Evolutionary conservation across 2,888 invertebrate species (phyloP), one percentile per base, ranked within the genome.

Genomic region (Abrostola tripartita): DNA sequence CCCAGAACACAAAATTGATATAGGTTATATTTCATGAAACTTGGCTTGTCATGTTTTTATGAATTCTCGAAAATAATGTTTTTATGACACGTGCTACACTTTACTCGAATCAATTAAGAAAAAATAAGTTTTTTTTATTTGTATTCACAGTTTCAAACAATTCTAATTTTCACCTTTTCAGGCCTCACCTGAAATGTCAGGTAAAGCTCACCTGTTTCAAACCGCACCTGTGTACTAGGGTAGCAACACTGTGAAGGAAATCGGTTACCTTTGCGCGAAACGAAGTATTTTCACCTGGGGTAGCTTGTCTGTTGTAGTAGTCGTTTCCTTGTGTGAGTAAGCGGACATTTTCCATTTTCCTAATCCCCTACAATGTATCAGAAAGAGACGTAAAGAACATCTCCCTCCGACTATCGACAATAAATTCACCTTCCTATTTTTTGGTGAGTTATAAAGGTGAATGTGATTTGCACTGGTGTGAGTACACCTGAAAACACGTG

Each of bases 181-280:
- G 24, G 41, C 56, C 52, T 61, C 64, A 58, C 52, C 62, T 78
- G 73, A 76, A 77, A 1, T 74, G 83, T 81, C 84, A 86, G 85
- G 84, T 83, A 71, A 56, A 72, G 66, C 79, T 88, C 86, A 92
- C 91, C 90, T 92, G 89, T 87, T 84, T 86, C 84, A 85, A 79
- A 76, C 77, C 86, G 76, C 84, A 90, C 88, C 90, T 88, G 85
- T 69, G 44, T 86, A 94, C 92, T 71, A 92, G 93, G 93, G 78
- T 36, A 55, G 50, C 89, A 94, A 77, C 71, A 85, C n/a, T 47
- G 37, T 58, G 37, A 42, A 71, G 88, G 44, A 47, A 24, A 8
- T 47, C 14, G 9, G 1, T 47, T 47, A 47, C 44, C 44, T 47
- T 47, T 24, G 44, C 44, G 7, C 14, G 14, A 12, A 47, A 47